A percentile compares a stretch with the other conserved stretches of the same genome.
phyloP scores from a whole-genome alignment of 2,888 invertebrate genomes.

The Eudemis profundana region DNA sequence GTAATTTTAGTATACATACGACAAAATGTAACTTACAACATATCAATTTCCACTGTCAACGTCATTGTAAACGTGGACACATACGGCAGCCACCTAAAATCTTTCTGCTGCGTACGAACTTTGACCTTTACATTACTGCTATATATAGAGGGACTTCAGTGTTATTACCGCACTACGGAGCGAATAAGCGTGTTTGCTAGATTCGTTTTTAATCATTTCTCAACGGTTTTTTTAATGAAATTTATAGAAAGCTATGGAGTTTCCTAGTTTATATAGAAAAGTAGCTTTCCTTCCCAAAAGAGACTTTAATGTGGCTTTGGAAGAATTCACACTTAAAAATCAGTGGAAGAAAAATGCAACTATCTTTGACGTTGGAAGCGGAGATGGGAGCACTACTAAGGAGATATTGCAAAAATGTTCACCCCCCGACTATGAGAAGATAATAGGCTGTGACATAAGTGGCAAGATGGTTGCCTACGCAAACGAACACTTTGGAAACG shows the following conservation, averaged over 20 bases:
- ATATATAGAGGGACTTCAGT: no score
- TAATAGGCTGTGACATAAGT: slow-evolving; percentile 89
- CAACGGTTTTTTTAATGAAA: no score
- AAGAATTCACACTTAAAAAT: neutral
- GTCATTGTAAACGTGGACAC: no score
- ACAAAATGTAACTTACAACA: no score
- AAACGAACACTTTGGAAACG: slow-evolving; percentile 75
- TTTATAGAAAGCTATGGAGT: neutral
- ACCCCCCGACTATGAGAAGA: slow-evolving; percentile 77
- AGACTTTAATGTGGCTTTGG: neutral
- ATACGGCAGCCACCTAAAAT: no score
- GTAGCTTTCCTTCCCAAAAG: neutral
- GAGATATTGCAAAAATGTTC: slow-evolving; percentile 86
- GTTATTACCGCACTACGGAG: no score
- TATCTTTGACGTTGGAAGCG: slow-evolving; percentile 87
- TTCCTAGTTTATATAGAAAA: slow-evolving; percentile 1
- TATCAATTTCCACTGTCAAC: no score
- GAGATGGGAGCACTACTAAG: slow-evolving; percentile 56
- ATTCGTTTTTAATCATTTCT: no score
- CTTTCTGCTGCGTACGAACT: no score
- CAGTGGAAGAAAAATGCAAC: slow-evolving; percentile 25
- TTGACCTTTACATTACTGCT: no score
- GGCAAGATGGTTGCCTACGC: slow-evolving; percentile 89
- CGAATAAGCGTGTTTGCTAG: no score
- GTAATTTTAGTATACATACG: no score